Conservation (phyloP, 2,888 invertebrate species). For the Abscondita cerata region DNA sequence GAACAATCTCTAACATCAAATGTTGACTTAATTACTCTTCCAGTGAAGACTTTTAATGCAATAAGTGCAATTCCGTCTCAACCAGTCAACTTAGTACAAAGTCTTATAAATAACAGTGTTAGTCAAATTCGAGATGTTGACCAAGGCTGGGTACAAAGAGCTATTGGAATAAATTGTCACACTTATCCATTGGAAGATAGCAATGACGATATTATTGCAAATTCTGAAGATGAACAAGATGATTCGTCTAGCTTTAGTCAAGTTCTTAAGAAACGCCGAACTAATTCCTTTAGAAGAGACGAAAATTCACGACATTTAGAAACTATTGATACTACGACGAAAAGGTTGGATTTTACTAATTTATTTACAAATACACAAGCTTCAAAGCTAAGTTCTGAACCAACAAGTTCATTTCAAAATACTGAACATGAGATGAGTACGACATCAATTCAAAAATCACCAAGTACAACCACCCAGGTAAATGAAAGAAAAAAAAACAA, state of each 20-base stretch:
- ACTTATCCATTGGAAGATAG: constrained; percentile 59
- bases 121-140: constrained; percentile 58
- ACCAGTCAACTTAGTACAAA: constrained; percentile 49
- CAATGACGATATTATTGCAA: constrained; percentile 71
- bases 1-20: neutral
- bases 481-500: constrained; percentile 20
- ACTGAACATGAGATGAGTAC: too few species aligned
- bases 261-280: constrained; percentile 48
- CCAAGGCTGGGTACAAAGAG: constrained; percentile 66
- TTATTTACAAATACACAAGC: constrained; percentile 16
- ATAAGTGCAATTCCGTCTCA: constrained; percentile 38
- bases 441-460: constrained; percentile 11
- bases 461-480: neutral
- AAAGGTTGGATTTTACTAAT: constrained; percentile 24
- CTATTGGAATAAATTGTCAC: constrained; percentile 38
- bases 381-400: too few species aligned
- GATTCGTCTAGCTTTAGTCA: constrained; percentile 36
- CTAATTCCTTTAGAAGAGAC: neutral
- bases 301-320: neutral
- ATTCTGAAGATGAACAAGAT: constrained; percentile 53
- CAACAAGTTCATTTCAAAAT: neutral
- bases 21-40: constrained; percentile 18
- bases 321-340: constrained; percentile 16
- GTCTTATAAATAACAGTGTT: constrained; percentile 45
- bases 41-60: constrained; percentile 32